phyloP scores from a whole-genome alignment of 2,113 vertebrate genomes.

The Panthera tigris region DNA sequence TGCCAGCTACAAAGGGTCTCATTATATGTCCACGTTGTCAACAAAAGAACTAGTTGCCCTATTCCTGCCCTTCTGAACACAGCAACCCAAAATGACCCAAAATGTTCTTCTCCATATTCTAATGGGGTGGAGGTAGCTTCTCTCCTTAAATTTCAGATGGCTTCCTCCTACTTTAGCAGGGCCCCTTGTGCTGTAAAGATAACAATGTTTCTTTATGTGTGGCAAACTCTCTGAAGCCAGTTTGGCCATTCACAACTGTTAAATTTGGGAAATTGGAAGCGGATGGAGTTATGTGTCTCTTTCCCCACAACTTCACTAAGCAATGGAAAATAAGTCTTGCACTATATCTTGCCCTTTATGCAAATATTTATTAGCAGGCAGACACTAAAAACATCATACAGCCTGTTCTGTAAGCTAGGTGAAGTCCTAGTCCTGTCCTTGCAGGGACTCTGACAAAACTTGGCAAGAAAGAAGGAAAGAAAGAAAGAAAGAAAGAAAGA shows the following conservation, averaged over 20 bases:
- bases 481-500: not conserved
- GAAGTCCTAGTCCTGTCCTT: not conserved
- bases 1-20: not conserved
- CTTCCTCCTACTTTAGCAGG: not conserved
- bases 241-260: not conserved
- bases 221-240: not conserved
- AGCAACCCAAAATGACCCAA: not conserved
- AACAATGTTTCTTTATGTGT: not conserved
- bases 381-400: not conserved
- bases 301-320: not conserved
- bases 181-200: not conserved
- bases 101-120: not conserved
- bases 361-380: not conserved
- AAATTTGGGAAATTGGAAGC: not conserved
- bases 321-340: not conserved
- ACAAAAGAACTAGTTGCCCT: not conserved
- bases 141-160: not conserved
- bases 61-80: not conserved
- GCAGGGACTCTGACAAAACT: not conserved
- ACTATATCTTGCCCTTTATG: not conserved
- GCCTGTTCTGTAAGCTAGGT: not conserved
- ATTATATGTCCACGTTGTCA: not conserved
- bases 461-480: not conserved
- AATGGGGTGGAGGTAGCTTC: not conserved
- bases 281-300: not conserved